Percentiles rank a stretch among this genome's conserved stretches.
These are phyloP conservation scores for Dryoscopus gambensis DNA, from an alignment of 2,113 vertebrate species.

Conservation along the genomic window DNA sequence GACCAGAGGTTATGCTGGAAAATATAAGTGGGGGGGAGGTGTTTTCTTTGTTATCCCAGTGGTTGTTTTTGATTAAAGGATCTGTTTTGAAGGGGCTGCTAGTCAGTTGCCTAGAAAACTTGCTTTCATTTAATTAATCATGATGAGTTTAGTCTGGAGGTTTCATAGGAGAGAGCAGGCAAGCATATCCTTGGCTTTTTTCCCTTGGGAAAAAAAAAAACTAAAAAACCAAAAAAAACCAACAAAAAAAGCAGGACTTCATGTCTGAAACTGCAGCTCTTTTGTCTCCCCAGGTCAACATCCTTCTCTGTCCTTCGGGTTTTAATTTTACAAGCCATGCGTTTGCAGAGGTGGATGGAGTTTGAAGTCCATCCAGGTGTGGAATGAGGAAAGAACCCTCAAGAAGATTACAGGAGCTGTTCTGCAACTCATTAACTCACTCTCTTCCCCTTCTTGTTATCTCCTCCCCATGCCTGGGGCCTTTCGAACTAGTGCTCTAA, in stretches of 20 bases:
- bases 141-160: conserved; percentile 60
- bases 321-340: conserved; percentile 47
- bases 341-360: conserved; percentile 44
- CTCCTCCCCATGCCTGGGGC: conserved; percentile 18
- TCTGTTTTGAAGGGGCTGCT: conserved; percentile 35
- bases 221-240: no score
- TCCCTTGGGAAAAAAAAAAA: background rate
- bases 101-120: conserved; percentile 47
- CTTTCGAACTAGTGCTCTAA: background rate
- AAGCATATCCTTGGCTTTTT: conserved; percentile 22
- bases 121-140: conserved; percentile 53
- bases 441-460: conserved; percentile 57
- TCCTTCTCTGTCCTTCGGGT: conserved; percentile 44
- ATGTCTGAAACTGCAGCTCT: conserved; percentile 56
- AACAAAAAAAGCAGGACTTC: background rate
- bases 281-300: conserved; percentile 53
- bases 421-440: conserved; percentile 65
- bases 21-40: background rate
- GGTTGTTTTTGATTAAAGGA: conserved; percentile 40
- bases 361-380: conserved; percentile 67
- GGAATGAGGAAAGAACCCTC: conserved; percentile 59
- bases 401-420: conserved; percentile 65
- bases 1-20: conserved; percentile 6
- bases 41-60: conserved; percentile 35
- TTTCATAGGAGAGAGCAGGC: conserved; percentile 40